Base-by-base conservation (phyloP, 2,797 vertebrate species). In the Cossypha niveicapilla region DNA sequence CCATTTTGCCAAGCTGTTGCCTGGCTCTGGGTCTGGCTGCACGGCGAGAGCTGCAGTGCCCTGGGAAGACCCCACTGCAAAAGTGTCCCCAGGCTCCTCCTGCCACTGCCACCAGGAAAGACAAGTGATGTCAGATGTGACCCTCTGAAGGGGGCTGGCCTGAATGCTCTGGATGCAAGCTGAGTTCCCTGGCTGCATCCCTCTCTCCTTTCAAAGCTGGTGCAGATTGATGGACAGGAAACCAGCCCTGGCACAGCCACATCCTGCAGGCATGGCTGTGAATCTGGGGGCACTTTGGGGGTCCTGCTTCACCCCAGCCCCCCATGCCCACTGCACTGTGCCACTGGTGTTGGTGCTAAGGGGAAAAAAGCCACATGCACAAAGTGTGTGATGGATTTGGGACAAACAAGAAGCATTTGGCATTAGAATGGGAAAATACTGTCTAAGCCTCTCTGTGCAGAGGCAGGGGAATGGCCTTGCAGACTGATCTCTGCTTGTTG, bases 321-420 rank as follows among this genome's bases (percentile, higher is more conserved):
- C 23, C 37, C 24, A 5, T 13, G 9, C 50, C 39, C 28, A 11
- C 5, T 30, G 53, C 30, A 1, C 19, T 39, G 35, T 87, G 67
- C 24, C 50, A 2, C 25, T 32, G 44, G 5, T 11, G 16, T 10
- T 71, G 32, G 63, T 82, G 19, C 45, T 37, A 32, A 62, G 34
- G 30, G 25, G 47, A 66, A 54, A 50, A 54, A 70, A 28, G 4
- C 48, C 41, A 14, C 1, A 0, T 24, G 28, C 12, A 4, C 32
- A 8, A 35, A 0, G 2, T 22, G 6, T 13, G 19, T 1, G 17
- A 11, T 70, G 86, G 42, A 30, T 57, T 32, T 45, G 37, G 35
- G 63, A 7, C 30, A n/a, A n/a, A 9, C 0, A 1, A 54, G 18
- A 71, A 74, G 15, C 1, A 0, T 60, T 70, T 71, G 28, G 30